Evolutionary conservation across 2,797 vertebrate genomes (phyloP), one percentile per base, ranked within the genome.

Genomic region (Peromyscus eremicus): DNA sequence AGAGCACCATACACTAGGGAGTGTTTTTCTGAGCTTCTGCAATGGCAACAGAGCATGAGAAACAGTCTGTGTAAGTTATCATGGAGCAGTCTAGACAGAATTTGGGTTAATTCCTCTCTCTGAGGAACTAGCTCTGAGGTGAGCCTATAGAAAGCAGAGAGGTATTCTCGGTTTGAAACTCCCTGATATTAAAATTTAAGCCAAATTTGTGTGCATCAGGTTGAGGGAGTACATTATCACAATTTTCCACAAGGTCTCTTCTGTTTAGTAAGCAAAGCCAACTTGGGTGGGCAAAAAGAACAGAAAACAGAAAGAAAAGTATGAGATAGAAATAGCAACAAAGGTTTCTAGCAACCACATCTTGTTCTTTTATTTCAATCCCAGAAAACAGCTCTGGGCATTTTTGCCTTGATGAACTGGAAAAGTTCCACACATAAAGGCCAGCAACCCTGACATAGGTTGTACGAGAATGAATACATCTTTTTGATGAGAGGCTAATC

Each of bases 351-450:
- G 91, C 83, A 87, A 62, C 89, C 83, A 90, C 91, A 87, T 91
- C 81, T 94, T 97, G 81, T 23, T 97, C 83, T 97, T 97, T 97
- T 86, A 96, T 97, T 97, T 96, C 84, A 93, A 97, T 91, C 55
- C 89, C 64, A 83, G 94, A 96, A 97, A 97, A 98, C 83, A 96
- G 97, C 96, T 97, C 92, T 95, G 94, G 97, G 95, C 96, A 85
- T 1, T 73, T 96, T 96, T 93, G 86, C 91, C 97, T 95, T 96
- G 94, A 97, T 86, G 91, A 97, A 97, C 94, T 98, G 97, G 97
- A 97, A 97, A 97, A 92, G 87, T 96, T 96, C 95, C 97, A 97
- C 89, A 83, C 80, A 34, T 32, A 76, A 97, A 96, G 95, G 97
- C 95, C 91, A 97, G 87, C 68, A 79, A 95, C 96, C 49, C 95